Percentiles rank a stretch among this genome's conserved stretches.
These are phyloP conservation scores for Microctonus aethiopoides DNA, from an alignment of 2,888 invertebrate species.

Conservation along the genomic window DNA sequence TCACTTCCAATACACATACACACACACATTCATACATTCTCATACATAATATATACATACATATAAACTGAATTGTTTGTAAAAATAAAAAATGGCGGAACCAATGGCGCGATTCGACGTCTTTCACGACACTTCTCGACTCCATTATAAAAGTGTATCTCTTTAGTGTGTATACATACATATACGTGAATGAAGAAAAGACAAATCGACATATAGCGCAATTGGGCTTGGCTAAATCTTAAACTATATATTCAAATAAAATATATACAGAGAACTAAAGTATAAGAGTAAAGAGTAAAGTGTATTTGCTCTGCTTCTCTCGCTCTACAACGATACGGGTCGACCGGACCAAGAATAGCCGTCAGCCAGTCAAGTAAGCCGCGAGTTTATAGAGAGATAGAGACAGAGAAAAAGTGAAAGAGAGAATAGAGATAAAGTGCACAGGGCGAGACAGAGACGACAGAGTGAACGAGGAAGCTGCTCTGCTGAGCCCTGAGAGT, in stretches of 20 bases:
- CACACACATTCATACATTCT: too few species aligned
- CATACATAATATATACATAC: background rate
- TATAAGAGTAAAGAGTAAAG: background rate
- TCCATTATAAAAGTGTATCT: conserved; percentile 21
- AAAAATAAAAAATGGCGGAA: conserved; percentile 30
- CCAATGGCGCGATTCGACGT: conserved; percentile 24
- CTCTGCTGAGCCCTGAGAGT: conserved; percentile 12
- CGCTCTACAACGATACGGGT: conserved; percentile 15
- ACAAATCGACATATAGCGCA: background rate
- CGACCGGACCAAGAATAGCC: conserved; percentile 30
- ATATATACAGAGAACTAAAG: background rate
- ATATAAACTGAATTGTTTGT: conserved; percentile 8
- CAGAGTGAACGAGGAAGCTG: conserved; percentile 1
- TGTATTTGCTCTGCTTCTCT: background rate
- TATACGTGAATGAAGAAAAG: background rate
- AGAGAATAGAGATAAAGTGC: background rate
- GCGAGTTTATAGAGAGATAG: conserved; percentile 5
- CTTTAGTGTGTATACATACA: conserved; percentile 9
- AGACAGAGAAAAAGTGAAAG: conserved; percentile 5
- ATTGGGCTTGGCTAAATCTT: background rate
- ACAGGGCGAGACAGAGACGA: background rate
- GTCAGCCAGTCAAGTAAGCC: conserved; percentile 22
- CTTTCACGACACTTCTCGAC: background rate
- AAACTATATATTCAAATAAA: background rate
- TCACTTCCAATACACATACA: too few species aligned